phyloP scores from a whole-genome alignment of 2,113 vertebrate species.

The Pelmatolapia mariae region DNA sequence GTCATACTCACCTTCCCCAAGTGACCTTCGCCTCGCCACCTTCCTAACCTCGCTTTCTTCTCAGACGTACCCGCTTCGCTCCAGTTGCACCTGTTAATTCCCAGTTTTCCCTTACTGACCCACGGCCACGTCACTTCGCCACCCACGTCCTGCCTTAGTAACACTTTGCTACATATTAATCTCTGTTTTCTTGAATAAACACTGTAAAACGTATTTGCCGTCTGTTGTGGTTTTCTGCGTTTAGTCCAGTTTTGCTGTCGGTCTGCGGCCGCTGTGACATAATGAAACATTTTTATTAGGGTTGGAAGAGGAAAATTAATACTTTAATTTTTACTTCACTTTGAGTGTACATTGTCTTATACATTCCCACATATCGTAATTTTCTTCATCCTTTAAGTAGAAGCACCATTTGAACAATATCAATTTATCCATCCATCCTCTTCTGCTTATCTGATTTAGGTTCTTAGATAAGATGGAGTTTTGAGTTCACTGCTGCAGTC shows the following conservation, averaged over 20 bases:
- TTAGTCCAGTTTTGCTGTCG: neutral
- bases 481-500: neutral
- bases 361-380: neutral
- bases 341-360: neutral
- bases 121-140: too few relatives aligned
- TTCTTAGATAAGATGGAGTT: neutral
- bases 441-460: neutral
- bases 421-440: neutral
- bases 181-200: neutral
- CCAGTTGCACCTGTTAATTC: neutral
- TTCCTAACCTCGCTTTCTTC: neutral
- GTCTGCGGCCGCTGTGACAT: neutral
- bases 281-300: neutral
- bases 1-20: too few relatives aligned
- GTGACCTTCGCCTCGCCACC: neutral
- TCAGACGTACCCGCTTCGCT: fast-evolving
- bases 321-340: neutral
- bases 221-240: fast-evolving
- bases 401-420: neutral
- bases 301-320: neutral
- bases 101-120: neutral
- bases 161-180: neutral
- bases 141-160: neutral
- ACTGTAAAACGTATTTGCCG: neutral
- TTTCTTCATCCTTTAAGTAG: neutral